Conservation (phyloP, 2,797 vertebrate species). For the Novumbra hubbsi region DNA sequence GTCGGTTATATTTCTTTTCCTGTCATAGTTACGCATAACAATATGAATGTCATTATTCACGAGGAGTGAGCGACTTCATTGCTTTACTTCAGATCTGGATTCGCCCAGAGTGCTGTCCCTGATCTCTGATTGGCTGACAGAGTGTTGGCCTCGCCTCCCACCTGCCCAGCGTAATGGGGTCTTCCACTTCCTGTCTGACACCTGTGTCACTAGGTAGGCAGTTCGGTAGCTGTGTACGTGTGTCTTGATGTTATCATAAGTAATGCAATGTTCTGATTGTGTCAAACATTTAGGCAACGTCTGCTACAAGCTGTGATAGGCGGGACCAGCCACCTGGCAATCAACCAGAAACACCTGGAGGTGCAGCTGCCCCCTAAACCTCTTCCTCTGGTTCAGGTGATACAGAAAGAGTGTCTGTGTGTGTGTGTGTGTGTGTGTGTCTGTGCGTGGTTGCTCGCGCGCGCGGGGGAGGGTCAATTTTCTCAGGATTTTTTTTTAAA, state of each 20-base stretch:
- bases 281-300: slow-evolving; percentile 24
- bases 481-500: no score
- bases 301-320: slow-evolving; percentile 43
- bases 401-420: not conserved
- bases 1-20: slow-evolving; percentile 29
- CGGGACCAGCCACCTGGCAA: not conserved
- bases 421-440: not conserved
- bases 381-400: slow-evolving; percentile 51
- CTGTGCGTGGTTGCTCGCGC: not conserved
- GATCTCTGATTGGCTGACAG: slow-evolving; percentile 23
- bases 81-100: slow-evolving; percentile 30
- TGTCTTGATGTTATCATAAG: not conserved
- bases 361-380: slow-evolving; percentile 50
- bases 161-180: slow-evolving; percentile 33
- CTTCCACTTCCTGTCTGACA: slow-evolving; percentile 36
- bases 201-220: not conserved
- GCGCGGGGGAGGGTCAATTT: no score
- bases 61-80: not conserved
- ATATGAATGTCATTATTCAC: not conserved
- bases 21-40: not conserved
- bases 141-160: slow-evolving; percentile 33
- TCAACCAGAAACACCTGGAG: slow-evolving; percentile 34
- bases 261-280: slow-evolving; percentile 29
- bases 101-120: slow-evolving; percentile 11
- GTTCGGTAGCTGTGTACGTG: not conserved